phyloP scores from a whole-genome alignment of 2,113 vertebrate species.

The Perca schrenkii region DNA sequence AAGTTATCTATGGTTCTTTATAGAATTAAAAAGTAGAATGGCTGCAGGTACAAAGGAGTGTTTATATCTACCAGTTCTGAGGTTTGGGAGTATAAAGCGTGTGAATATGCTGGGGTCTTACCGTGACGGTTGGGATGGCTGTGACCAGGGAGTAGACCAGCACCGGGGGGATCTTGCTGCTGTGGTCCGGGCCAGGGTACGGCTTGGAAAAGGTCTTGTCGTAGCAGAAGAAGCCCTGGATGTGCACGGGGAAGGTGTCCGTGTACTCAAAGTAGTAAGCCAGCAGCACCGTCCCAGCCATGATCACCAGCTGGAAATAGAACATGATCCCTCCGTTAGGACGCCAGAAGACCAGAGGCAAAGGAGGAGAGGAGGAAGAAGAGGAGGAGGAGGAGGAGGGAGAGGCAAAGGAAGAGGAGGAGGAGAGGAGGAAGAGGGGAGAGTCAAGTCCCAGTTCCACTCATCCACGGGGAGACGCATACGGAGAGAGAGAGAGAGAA shows the following conservation, averaged over 20 bases:
- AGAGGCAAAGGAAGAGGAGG: conserved; percentile 33
- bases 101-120: conserved; percentile 73
- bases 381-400: conserved; percentile 53
- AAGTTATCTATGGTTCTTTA: too few species aligned
- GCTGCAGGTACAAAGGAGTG: too few species aligned
- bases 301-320: conserved; percentile 91
- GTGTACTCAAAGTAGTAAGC: conserved; percentile 95
- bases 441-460: conserved; percentile 64
- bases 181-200: conserved; percentile 90
- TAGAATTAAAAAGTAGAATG: too few species aligned
- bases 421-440: conserved; percentile 65
- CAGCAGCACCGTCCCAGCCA: conserved; percentile 90
- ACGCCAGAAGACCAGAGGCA: conserved; percentile 31
- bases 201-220: conserved; percentile 91
- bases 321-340: conserved; percentile 82
- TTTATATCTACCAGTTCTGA: too few species aligned
- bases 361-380: conserved; percentile 40
- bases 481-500: conserved; percentile 42
- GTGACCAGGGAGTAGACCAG: conserved; percentile 91
- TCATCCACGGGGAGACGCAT: conserved; percentile 60
- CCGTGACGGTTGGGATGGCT: conserved; percentile 88
- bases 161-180: conserved; percentile 88
- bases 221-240: conserved; percentile 94
- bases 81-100: too few species aligned
- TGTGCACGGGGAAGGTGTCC: conserved; percentile 92